Conservation (phyloP, 2,888 invertebrate species). For the Prosapia bicincta region DNA sequence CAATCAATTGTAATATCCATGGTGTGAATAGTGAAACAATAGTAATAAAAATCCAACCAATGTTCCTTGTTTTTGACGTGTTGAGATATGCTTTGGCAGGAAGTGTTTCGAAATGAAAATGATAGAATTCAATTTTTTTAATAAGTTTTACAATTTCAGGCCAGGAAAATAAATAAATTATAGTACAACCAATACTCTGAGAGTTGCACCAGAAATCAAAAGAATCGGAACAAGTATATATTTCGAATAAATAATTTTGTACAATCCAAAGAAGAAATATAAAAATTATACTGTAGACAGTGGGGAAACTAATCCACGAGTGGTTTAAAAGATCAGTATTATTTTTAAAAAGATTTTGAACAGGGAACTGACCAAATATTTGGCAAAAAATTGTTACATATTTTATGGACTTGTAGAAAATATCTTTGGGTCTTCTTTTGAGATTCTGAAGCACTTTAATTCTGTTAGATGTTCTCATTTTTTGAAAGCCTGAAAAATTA, state of each 20-base stretch:
- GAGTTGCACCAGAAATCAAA: neutral
- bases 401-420: neutral
- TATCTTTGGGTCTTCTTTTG: neutral
- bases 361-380: neutral
- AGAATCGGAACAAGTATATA: neutral
- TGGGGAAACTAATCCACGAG: neutral
- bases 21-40: neutral
- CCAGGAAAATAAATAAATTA: neutral
- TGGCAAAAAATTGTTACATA: neutral
- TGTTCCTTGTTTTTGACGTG: neutral
- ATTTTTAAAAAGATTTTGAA: neutral
- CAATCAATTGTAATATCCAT: neutral
- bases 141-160: neutral
- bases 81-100: neutral
- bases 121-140: neutral
- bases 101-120: neutral
- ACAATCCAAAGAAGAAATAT: neutral
- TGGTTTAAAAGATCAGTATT: neutral
- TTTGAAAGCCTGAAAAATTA: too few species aligned
- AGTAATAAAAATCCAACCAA: neutral
- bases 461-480: neutral
- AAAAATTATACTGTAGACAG: neutral
- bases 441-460: neutral
- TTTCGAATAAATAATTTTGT: neutral
- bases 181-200: neutral